Evolutionary conservation across 2,888 invertebrate species (phyloP), one percentile per base, ranked within the genome.

Genomic region (Byasa hedistus): DNA sequence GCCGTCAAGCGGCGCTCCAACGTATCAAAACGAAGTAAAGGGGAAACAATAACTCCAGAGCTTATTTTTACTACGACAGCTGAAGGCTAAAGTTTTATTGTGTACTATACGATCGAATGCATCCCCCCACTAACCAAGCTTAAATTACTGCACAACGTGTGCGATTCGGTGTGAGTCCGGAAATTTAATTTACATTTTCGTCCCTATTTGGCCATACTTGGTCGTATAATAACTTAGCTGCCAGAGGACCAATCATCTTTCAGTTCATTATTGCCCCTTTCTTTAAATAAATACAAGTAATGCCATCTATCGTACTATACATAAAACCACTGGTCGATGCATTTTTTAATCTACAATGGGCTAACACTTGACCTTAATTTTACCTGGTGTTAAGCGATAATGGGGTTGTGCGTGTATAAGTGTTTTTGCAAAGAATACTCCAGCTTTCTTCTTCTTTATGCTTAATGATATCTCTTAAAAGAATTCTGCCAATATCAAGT

Each of bases 171-270:
- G 68, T 66, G 68, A 65, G 72, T 69, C 72, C 72, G 75, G 75
- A 75, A 84, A 82, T 79, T 73, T 72, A 75, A 73, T 76, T 72
- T 70, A 73, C 70, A 80, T 78, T 82, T 81, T 82, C 78, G 78
- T 82, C 79, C 83, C 80, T 84, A 80, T 78, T 79, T 75, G 74
- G 75, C 68, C 68, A 69, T 69, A 76, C 70, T 83, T 82, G 78
- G 86, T 73, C 79, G 88, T 74, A 68, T 86, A 78, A 82, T 83
- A 82, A 73, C 73, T 76, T 65, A 74, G 72, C 72, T 69, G 68
- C 63, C 65, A 69, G 72, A 67, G 70, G 74, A 79, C 85, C 85
- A 86, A 87, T 86, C 82, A 79, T 73, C 72, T 69, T 71, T 72
- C 66, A 69, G 69, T 69, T 69, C 61, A 69, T 69, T 74, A 72